Percentiles rank a stretch among this genome's conserved stretches.
These are phyloP conservation scores for Larimichthys polyactis DNA, from an alignment of 2,113 vertebrate genomes.

Conservation along the genomic window DNA sequence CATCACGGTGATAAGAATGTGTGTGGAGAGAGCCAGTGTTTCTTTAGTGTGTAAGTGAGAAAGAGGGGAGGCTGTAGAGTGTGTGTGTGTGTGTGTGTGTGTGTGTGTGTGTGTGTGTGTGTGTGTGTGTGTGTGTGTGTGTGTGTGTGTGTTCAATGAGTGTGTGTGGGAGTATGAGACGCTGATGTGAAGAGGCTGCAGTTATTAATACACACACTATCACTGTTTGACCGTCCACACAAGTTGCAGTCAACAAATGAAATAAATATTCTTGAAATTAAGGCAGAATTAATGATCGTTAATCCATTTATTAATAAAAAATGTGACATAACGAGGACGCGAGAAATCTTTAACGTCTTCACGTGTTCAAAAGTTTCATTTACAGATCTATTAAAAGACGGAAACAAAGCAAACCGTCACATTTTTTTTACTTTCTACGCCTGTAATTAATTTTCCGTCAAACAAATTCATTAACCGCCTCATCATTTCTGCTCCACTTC, in stretches of 20 bases:
- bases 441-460: background rate
- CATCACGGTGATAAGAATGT: constrained; percentile 53
- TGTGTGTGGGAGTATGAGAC: background rate
- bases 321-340: too few species aligned
- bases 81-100: constrained; percentile 9
- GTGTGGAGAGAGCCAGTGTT: constrained; percentile 4
- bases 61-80: background rate
- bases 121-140: background rate
- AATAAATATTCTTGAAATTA: background rate
- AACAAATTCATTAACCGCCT: background rate
- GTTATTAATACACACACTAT: constrained; percentile 14
- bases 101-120: background rate
- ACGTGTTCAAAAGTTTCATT: background rate
- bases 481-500: background rate
- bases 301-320: background rate
- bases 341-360: background rate
- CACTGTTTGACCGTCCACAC: background rate
- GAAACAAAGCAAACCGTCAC: background rate
- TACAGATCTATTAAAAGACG: background rate
- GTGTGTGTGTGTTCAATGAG: constrained; percentile 22
- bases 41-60: constrained; percentile 34
- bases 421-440: background rate
- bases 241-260: background rate
- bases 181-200: constrained; percentile 7
- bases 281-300: too few species aligned